Evolutionary conservation across 2,797 vertebrate species (phyloP).

Genomic region (Taenioides sp.): DNA sequence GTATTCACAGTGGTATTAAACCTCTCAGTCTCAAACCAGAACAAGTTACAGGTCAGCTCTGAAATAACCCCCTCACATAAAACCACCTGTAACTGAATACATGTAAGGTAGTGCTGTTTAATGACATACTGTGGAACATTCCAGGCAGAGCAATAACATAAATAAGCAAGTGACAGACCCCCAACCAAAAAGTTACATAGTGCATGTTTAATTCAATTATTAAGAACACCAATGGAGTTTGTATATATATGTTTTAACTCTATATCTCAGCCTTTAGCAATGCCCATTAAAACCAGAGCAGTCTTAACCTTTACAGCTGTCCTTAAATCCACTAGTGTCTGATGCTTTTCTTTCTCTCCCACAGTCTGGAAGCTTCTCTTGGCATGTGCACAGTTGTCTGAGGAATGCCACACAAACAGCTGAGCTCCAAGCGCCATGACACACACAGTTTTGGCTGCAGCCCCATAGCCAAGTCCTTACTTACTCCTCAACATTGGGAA

Average conservation of each 20-base stretch:
- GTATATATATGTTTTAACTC: background rate
- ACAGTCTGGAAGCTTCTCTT: slow-evolving; percentile 69
- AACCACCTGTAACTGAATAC: too few relatives aligned
- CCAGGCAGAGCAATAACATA: too few relatives aligned
- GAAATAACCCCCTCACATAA: too few relatives aligned
- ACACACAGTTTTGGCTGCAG: slow-evolving; percentile 36
- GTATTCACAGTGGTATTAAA: too few relatives aligned
- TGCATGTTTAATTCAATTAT: background rate
- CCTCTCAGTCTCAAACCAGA: too few relatives aligned
- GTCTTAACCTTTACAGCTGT: slow-evolving; percentile 46
- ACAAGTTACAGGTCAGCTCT: too few relatives aligned
- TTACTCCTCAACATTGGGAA: slow-evolving; percentile 48
- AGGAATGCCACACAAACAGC: slow-evolving; percentile 65
- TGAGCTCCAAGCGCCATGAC: slow-evolving; percentile 56
- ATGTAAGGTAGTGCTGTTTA: too few relatives aligned
- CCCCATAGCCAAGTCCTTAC: slow-evolving; percentile 50
- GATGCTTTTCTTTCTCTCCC: slow-evolving; percentile 38
- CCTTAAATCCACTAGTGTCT: slow-evolving; percentile 35
- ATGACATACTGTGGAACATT: too few relatives aligned
- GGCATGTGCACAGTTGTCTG: slow-evolving; percentile 60
- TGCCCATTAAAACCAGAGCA: background rate
- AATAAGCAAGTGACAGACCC: too few relatives aligned
- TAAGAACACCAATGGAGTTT: background rate
- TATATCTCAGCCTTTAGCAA: slow-evolving; percentile 14
- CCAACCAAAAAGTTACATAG: too few relatives aligned